These are phyloP conservation scores for Crocodylus rhombifer DNA, from an alignment of 2,797 vertebrate genomes.

Conservation along the genomic window DNA sequence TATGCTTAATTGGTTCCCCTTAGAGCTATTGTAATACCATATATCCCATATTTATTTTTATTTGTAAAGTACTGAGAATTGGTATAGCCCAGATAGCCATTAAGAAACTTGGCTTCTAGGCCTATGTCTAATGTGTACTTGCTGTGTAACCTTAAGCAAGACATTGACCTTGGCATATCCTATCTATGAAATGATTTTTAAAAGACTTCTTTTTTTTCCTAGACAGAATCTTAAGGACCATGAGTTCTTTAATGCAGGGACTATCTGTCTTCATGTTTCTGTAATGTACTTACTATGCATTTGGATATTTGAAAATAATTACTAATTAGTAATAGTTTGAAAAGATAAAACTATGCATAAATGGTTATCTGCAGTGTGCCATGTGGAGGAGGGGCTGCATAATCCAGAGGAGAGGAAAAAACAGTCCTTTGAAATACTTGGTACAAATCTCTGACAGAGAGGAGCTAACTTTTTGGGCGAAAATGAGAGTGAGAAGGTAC, in stretches of 20 bases:
- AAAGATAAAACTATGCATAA: slow-evolving; percentile 61
- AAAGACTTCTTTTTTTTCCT: slow-evolving; percentile 32
- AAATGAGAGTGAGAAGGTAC: slow-evolving; percentile 71
- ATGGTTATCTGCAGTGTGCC: slow-evolving; percentile 27
- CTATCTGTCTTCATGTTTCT: slow-evolving; percentile 46
- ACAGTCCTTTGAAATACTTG: slow-evolving; percentile 56
- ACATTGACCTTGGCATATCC: slow-evolving; percentile 50
- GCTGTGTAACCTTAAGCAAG: slow-evolving; percentile 43
- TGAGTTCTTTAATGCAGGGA: slow-evolving; percentile 54
- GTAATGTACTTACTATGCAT: not conserved
- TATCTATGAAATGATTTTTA: slow-evolving; percentile 40
- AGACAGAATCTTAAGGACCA: slow-evolving; percentile 33
- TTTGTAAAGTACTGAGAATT: not conserved
- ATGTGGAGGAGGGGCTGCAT: slow-evolving; percentile 28
- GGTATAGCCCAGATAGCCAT: not conserved
- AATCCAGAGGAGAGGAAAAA: slow-evolving; percentile 41
- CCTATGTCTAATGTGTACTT: slow-evolving; percentile 22
- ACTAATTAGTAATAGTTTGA: slow-evolving; percentile 52
- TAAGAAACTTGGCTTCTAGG: slow-evolving; percentile 27
- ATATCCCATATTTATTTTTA: not conserved
- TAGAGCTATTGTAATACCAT: not conserved
- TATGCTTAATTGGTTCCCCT: not conserved
- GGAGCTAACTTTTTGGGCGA: slow-evolving; percentile 65
- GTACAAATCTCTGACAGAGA: slow-evolving; percentile 47
- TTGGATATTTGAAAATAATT: slow-evolving; percentile 72